A percentile compares a stretch with the other conserved stretches of the same genome.
Evolutionary conservation across 2,113 vertebrate genomes (phyloP).

Genomic region (Poicephalus gulielmi): DNA sequence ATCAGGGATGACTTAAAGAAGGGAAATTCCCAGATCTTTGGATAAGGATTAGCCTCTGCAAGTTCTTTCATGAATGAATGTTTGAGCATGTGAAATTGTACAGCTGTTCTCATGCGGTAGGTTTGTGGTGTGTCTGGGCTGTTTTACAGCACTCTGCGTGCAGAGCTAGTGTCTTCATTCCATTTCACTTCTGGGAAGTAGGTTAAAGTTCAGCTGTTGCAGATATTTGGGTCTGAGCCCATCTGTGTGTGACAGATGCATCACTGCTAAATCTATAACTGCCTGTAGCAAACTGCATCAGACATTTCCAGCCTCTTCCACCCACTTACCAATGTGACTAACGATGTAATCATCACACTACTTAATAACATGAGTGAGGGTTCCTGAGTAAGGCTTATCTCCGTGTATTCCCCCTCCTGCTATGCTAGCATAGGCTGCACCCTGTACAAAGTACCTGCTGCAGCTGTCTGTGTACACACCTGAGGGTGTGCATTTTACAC

Average conservation of each 20-base stretch:
- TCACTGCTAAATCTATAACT: neutral
- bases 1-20: neutral
- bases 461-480: neutral
- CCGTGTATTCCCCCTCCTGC: neutral
- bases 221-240: constrained; percentile 20
- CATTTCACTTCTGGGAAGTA: constrained; percentile 14
- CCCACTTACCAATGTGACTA: constrained; percentile 52
- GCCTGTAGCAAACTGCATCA: constrained; percentile 50
- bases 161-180: neutral
- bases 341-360: constrained; percentile 22
- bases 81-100: neutral
- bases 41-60: neutral
- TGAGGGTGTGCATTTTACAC: neutral
- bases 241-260: constrained; percentile 27
- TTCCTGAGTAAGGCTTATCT: neutral
- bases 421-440: neutral
- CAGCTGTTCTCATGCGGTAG: neutral
- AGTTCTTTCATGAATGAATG: neutral
- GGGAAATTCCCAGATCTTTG: constrained; percentile 15
- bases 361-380: neutral
- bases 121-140: neutral
- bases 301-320: constrained; percentile 8
- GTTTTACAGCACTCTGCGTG: neutral
- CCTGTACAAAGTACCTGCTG: neutral
- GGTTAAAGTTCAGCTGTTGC: constrained; percentile 18